phyloP scores from a whole-genome alignment of 2,113 vertebrate species.

The Indri indri region DNA sequence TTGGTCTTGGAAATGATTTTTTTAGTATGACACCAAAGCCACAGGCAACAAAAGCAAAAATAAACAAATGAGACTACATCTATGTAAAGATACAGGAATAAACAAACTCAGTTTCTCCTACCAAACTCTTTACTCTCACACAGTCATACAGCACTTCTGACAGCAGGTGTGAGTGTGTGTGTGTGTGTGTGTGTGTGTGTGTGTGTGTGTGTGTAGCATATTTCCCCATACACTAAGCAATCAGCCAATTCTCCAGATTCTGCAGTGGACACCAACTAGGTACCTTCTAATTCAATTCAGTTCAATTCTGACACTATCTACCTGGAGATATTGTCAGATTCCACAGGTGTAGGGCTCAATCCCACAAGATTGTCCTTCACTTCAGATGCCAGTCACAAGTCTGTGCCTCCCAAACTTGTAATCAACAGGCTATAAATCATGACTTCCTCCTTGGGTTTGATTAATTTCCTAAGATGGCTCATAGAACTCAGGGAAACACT shows the following conservation, averaged over 20 bases:
- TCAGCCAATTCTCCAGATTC: not conserved
- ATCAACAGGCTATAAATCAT: not conserved
- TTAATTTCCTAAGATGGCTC: too few relatives aligned
- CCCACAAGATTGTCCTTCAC: not conserved
- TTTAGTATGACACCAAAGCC: not conserved
- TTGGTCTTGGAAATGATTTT: not conserved
- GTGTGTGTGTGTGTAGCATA: not conserved
- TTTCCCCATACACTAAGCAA: not conserved
- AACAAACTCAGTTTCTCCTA: not conserved
- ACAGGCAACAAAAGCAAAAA: not conserved
- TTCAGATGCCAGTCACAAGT: not conserved
- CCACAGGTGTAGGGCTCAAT: not conserved
- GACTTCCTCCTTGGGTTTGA: too few relatives aligned
- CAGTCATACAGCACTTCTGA: not conserved
- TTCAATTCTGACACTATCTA: not conserved
- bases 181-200: not conserved
- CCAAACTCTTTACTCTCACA: not conserved
- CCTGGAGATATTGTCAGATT: not conserved
- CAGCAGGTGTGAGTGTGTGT: not conserved
- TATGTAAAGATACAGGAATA: not conserved
- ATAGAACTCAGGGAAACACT: too few relatives aligned
- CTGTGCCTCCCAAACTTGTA: not conserved
- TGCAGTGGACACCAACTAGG: not conserved
- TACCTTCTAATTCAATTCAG: not conserved
- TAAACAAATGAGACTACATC: not conserved